Evolutionary conservation across 1,140 invertebrate genomes (phyloP).

Genomic region (Tetragonula clypearis): DNA sequence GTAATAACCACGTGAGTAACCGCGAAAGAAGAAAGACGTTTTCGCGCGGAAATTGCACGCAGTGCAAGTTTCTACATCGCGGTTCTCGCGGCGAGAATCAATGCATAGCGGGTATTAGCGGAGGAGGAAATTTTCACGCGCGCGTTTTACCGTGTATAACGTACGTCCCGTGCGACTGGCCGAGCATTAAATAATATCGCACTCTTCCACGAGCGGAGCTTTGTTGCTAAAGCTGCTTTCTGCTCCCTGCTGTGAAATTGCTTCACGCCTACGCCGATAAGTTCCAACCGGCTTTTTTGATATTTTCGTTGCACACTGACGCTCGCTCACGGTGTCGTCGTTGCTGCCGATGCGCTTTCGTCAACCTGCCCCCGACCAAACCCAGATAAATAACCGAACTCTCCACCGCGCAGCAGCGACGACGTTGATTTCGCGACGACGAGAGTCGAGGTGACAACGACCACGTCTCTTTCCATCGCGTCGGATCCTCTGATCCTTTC

Average conservation of each 20-base stretch:
- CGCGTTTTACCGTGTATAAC: background rate
- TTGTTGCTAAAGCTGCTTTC: conserved; percentile 63
- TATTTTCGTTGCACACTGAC: conserved; percentile 61
- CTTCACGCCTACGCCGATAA: conserved; percentile 65
- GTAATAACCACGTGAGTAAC: background rate
- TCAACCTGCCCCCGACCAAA: background rate
- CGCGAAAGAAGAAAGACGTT: background rate
- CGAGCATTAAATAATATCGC: conserved; percentile 66
- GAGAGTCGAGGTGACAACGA: no score
- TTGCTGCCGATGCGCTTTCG: background rate
- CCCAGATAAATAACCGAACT: conserved; percentile 3
- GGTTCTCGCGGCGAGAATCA: background rate
- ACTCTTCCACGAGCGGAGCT: conserved; percentile 57
- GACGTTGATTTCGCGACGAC: background rate
- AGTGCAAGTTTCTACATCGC: no score
- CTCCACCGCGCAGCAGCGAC: no score
- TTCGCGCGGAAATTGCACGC: background rate
- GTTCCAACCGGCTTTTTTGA: conserved; percentile 52
- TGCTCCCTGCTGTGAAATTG: conserved; percentile 73
- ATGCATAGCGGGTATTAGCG: background rate
- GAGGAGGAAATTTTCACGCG: background rate
- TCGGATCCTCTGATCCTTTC: no score
- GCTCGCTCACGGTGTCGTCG: background rate
- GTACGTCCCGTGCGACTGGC: conserved; percentile 45
- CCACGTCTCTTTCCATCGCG: no score